Evolutionary conservation across 2,797 vertebrate genomes (phyloP).

Genomic region (Platyrinchus mystaceus): DNA sequence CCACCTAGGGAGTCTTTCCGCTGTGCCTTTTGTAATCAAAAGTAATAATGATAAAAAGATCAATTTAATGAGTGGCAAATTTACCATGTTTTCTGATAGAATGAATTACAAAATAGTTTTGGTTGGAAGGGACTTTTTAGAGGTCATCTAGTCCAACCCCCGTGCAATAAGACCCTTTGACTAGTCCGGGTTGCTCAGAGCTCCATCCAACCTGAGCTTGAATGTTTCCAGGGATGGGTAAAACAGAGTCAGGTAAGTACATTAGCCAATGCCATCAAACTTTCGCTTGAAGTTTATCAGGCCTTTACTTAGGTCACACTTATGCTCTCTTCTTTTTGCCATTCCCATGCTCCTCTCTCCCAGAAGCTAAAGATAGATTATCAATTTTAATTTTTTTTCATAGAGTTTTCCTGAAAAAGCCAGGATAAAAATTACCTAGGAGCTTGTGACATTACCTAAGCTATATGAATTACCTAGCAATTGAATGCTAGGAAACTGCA

Average conservation of each 20-base stretch:
- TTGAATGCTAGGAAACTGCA: neutral
- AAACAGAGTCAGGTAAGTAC: neutral
- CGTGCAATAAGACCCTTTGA: neutral
- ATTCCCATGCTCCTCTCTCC: neutral
- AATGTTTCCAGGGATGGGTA: neutral
- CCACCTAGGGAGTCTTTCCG: too few species aligned
- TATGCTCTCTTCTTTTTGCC: neutral
- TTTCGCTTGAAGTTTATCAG: neutral
- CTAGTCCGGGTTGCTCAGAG: neutral
- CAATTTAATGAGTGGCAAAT: neutral
- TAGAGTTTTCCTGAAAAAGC: neutral
- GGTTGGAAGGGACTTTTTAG: neutral
- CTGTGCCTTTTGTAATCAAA: too few species aligned
- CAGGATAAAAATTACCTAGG: neutral
- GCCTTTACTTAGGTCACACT: neutral
- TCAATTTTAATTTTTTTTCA: neutral
- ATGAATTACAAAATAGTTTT: neutral
- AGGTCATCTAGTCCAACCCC: neutral
- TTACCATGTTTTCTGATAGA: neutral
- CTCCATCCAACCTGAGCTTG: accelerated
- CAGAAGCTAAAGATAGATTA: neutral
- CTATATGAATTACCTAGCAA: neutral
- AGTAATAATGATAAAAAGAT: neutral
- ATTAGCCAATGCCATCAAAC: neutral
- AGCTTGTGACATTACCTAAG: neutral